Base-by-base conservation (phyloP, 2,888 invertebrate species). In the Dryobotodes eremita region DNA sequence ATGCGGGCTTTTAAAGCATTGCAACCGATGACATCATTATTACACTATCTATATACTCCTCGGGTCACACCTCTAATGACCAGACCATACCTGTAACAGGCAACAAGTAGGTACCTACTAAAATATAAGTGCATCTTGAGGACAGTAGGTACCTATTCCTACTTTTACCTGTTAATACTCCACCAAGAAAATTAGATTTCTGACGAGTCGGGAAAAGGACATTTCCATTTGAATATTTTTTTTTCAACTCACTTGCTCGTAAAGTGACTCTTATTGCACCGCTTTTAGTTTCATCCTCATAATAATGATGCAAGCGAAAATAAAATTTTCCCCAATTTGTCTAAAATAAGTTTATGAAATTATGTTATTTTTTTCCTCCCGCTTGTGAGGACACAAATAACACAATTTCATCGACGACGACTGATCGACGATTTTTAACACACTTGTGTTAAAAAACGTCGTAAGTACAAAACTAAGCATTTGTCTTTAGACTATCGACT, bases 11-110 rank as follows among this genome's bases (percentile, higher is more conserved):
- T 17, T 17, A 61, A n/a, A 61, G 26, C 26, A 48, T 26, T 69
- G n/a, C 36, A n/a, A 36, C 26, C 10, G 17, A 48, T 48, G 70
- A 26, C n/a, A 79, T 62, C 46, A 77, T 55, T 62, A 62, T 36
- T 20, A 55, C 46, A 62, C 8, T 53, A 26, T 79, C 23, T 50
- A 15, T 4, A 15, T 48, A 48, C 59, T 74, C 8, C 48, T 48
- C 71, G 23, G 6, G n/a, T 20, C 70, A 57, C 23, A 42, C 1
- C 3, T 42, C 26, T 26, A 11, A 55, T 46, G 23, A 17, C 71
- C 26, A 26, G 13, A 46, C 17, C 46, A 31, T 20, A 50, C 8
- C 10, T 42, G 26, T 26, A 42, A 53, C 5, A 69, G 23, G 23
- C 5, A 31, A 36, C 6, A n/a, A 5, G 4, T 42, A 42, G 42